Percentiles rank a stretch among this genome's conserved stretches.
Conservation (phyloP, 2,797 vertebrate species). For the Pantherophis vulpinus region DNA sequence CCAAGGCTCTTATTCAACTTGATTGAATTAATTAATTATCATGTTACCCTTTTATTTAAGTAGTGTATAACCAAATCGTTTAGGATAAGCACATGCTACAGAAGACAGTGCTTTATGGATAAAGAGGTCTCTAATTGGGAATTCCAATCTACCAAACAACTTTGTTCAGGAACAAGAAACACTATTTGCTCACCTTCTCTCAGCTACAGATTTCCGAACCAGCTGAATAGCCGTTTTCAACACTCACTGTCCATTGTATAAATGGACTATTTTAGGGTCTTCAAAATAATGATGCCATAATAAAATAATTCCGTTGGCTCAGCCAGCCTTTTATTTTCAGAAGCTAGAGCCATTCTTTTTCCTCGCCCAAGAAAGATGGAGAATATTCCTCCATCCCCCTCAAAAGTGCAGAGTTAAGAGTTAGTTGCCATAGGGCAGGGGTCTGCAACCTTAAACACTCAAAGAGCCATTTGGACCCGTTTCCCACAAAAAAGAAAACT, state of each 20-base stretch:
- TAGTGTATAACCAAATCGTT: not conserved
- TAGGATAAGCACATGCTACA: not conserved
- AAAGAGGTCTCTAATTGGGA: not conserved
- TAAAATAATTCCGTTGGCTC: not conserved
- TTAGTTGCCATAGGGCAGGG: not conserved
- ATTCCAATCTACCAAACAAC: not conserved
- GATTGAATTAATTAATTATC: not conserved
- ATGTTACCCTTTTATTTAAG: not conserved
- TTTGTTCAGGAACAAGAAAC: not conserved
- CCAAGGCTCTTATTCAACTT: too few relatives aligned
- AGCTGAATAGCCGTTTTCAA: not conserved
- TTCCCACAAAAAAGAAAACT: too few relatives aligned
- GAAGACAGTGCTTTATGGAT: not conserved
- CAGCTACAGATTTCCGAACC: not conserved
- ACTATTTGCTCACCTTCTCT: not conserved
- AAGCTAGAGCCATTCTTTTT: not conserved
- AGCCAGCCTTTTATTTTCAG: not conserved
- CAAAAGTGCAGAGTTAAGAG: not conserved
- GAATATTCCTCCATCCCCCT: not conserved
- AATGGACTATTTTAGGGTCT: not conserved
- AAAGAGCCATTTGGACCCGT: too few relatives aligned
- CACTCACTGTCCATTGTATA: not conserved
- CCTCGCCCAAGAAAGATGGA: not conserved
- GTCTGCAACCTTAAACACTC: too few relatives aligned
- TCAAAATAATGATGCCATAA: not conserved